Conservation (phyloP, 2,888 invertebrate genomes). For the Altica lythri region DNA sequence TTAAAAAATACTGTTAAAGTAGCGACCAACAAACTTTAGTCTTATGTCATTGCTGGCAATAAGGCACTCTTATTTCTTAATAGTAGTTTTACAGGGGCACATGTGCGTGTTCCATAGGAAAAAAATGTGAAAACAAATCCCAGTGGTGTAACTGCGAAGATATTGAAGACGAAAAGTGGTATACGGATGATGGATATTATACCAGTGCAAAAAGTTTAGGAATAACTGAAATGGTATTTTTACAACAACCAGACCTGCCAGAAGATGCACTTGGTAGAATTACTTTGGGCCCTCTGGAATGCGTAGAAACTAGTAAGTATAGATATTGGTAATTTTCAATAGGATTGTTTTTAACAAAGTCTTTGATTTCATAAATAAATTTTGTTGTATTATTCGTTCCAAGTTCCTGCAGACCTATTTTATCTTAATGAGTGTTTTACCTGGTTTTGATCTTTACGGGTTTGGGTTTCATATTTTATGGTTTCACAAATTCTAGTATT, state of each 20-base stretch:
- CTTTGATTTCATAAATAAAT: too few relatives aligned
- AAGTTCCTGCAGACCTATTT: too few relatives aligned
- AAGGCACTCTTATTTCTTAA: conserved; percentile 36
- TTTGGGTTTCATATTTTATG: too few relatives aligned
- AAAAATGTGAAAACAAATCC: conserved; percentile 79
- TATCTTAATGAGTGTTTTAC: not conserved
- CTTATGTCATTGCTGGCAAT: too few relatives aligned
- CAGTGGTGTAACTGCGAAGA: conserved; percentile 89
- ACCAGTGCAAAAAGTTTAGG: conserved; percentile 81
- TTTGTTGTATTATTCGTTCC: not conserved
- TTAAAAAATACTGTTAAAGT: too few relatives aligned
- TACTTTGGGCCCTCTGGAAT: conserved; percentile 88
- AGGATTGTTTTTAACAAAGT: too few relatives aligned
- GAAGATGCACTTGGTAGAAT: conserved; percentile 85
- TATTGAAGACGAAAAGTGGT: conserved; percentile 83
- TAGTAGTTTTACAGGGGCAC: conserved; percentile 63
- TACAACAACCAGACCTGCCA: conserved; percentile 82
- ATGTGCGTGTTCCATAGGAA: conserved; percentile 76
- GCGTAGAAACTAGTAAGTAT: conserved; percentile 91
- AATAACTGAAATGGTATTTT: conserved; percentile 87
- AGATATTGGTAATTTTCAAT: too few relatives aligned
- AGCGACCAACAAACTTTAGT: too few relatives aligned
- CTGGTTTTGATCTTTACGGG: too few relatives aligned
- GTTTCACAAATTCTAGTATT: too few relatives aligned
- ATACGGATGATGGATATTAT: conserved; percentile 86